A percentile compares a stretch with the other conserved stretches of the same genome.
Conservation (phyloP, 2,888 invertebrate species). For the Temnothorax rugatulus region DNA sequence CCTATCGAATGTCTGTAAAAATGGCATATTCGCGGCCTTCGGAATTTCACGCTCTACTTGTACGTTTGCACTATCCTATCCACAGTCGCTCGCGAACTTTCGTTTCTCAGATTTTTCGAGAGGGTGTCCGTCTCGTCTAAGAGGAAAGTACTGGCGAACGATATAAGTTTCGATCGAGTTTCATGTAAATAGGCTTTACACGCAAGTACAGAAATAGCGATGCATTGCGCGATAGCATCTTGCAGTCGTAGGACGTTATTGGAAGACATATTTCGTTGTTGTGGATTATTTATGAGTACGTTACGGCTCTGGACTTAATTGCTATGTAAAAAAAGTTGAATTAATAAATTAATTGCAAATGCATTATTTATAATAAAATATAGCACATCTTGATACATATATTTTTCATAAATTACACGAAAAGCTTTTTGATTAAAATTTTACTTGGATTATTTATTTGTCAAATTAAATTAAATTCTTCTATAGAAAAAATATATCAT, state of each 20-base stretch:
- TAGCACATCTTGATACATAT: background rate
- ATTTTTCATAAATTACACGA: background rate
- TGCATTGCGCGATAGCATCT: background rate
- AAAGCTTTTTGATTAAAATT: background rate
- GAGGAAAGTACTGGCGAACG: slow-evolving; percentile 36
- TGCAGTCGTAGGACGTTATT: background rate
- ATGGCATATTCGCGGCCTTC: slow-evolving; percentile 71
- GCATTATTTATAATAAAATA: background rate
- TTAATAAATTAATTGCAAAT: background rate
- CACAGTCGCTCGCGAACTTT: slow-evolving; percentile 64
- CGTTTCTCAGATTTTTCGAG: slow-evolving; percentile 64
- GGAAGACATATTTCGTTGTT: background rate
- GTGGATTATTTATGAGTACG: background rate
- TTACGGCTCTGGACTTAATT: background rate
- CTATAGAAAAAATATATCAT: background rate
- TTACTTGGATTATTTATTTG: background rate
- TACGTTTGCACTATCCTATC: slow-evolving; percentile 51
- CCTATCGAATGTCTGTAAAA: slow-evolving; percentile 61
- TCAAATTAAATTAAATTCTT: background rate
- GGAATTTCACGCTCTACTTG: slow-evolving; percentile 78
- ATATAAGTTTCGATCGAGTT: slow-evolving; percentile 39
- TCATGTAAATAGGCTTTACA: slow-evolving; percentile 19
- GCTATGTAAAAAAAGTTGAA: background rate
- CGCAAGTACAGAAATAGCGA: slow-evolving; percentile 16
- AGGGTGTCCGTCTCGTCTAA: slow-evolving; percentile 41